These are phyloP conservation scores for Bombylius discolor DNA, from an alignment of 2,888 invertebrate species.

Conservation along the genomic window DNA sequence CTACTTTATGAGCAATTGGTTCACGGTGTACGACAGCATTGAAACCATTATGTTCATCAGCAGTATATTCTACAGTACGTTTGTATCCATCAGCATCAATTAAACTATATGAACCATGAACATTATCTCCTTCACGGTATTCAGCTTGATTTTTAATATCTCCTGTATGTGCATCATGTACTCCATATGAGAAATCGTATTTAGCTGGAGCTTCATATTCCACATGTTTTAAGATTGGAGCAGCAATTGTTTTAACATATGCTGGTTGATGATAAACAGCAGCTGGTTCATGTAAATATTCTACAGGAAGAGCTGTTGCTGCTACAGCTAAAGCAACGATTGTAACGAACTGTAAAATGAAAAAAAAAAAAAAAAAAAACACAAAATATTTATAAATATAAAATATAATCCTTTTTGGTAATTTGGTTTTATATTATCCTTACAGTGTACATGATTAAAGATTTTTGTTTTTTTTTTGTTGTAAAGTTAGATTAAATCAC, in stretches of 20 bases:
- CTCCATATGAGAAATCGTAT: conserved; percentile 39
- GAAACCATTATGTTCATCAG: conserved; percentile 42
- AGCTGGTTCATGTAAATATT: neutral
- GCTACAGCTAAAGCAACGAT: neutral
- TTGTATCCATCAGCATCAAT: conserved; percentile 41
- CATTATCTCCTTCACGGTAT: conserved; percentile 39
- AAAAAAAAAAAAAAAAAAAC: too few species aligned
- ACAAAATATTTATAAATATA: neutral
- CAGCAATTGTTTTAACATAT: neutral
- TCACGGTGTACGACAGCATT: conserved; percentile 41
- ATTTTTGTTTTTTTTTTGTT: too few species aligned
- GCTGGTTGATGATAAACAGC: neutral
- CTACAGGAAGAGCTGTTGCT: neutral
- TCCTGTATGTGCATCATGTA: conserved; percentile 40
- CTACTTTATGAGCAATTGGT: conserved; percentile 23
- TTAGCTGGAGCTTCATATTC: conserved; percentile 31
- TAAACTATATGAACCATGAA: conserved; percentile 40
- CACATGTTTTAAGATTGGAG: neutral
- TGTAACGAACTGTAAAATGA: neutral
- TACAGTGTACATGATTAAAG: too few species aligned
- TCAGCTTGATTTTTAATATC: conserved; percentile 42
- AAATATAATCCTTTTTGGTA: neutral
- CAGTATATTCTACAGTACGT: conserved; percentile 40
- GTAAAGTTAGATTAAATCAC: too few species aligned
- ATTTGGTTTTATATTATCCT: too few species aligned